Evolutionary conservation across 1,140 invertebrate species (phyloP), one percentile per base, ranked within the genome.

Genomic region (Epicauta chinensis): DNA sequence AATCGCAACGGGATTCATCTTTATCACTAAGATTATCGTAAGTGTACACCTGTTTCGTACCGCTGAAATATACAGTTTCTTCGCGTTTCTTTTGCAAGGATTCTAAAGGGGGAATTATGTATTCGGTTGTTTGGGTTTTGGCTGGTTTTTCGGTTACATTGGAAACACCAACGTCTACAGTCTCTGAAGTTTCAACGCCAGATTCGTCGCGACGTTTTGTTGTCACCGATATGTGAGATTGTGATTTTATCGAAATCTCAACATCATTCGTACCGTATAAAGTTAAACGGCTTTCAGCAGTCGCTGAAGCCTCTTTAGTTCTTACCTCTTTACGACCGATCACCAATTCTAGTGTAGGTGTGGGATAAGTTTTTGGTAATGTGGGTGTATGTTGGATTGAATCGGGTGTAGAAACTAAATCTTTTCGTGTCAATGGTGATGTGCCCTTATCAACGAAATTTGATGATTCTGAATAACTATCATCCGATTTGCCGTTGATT

Each of bases 191-290:
- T 62, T 74, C 70, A 29, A 59, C 66, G 9, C 71, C 71, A 17
- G 64, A 65, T 37, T 60, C 62, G 54, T 74, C 71, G 13, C 65
- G 62, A 15, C 61, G 55, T 3, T 64, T 71, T 6, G 70, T 73
- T 4, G 73, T 75, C 9, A 76, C 66, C 31, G 70, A 75, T 41
- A 77, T 77, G 45, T 75, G 73, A 11, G 74, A 76, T 61, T 77
- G 70, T 12, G 75, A 75, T 40, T 69, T 68, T 42, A 76, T 76
- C 4, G 74, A 75, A 45, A 76, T 77, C 66, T 77, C 73, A 12
- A 76, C 68, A 57, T 76, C 71, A 42, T 68, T 65, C 2, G 69
- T 65, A 30, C 73, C 67, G 52, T 75, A 75, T 4, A 76, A 55
- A 11, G 73, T 76, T 7, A 76, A 59, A 15, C 70, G 60, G 60